A percentile compares a stretch with the other conserved stretches of the same genome.
These are phyloP conservation scores for Tenthredo amoena DNA, from an alignment of 2,888 invertebrate species.

Conservation along the genomic window DNA sequence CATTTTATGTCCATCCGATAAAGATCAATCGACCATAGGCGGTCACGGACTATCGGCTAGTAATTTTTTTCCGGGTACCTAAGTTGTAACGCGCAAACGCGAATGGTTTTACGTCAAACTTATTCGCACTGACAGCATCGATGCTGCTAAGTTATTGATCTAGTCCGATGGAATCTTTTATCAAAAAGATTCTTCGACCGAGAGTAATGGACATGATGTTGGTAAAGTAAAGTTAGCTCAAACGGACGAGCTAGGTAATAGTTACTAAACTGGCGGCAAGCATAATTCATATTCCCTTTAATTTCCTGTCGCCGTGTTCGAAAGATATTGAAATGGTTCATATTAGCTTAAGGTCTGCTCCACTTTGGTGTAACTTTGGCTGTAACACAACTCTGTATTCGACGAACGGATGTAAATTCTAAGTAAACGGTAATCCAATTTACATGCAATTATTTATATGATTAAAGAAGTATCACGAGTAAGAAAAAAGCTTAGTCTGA, in stretches of 20 bases:
- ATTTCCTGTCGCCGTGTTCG: conserved; percentile 45
- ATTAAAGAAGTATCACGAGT: neutral
- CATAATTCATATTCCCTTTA: conserved; percentile 50
- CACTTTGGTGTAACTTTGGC: neutral
- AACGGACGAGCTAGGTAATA: neutral
- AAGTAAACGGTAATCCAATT: neutral
- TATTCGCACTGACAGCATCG: conserved; percentile 30
- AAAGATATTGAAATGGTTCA: conserved; percentile 43
- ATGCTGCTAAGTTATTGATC: conserved; percentile 43
- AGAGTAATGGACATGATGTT: conserved; percentile 38
- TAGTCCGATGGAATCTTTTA: conserved; percentile 34
- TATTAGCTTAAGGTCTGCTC: neutral
- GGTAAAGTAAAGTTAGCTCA: conserved; percentile 1
- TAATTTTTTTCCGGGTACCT: neutral
- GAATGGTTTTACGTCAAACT: conserved; percentile 24
- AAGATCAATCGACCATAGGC: neutral
- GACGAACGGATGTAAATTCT: neutral
- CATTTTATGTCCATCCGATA: neutral
- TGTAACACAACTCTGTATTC: neutral
- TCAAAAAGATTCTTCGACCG: conserved; percentile 43
- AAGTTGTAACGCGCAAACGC: conserved; percentile 35
- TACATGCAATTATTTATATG: neutral
- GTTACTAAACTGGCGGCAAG: conserved; percentile 9
- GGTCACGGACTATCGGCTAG: conserved; percentile 7
- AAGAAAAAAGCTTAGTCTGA: neutral